Conservation (phyloP, 2,797 vertebrate genomes). For the Hipposideros larvatus region DNA sequence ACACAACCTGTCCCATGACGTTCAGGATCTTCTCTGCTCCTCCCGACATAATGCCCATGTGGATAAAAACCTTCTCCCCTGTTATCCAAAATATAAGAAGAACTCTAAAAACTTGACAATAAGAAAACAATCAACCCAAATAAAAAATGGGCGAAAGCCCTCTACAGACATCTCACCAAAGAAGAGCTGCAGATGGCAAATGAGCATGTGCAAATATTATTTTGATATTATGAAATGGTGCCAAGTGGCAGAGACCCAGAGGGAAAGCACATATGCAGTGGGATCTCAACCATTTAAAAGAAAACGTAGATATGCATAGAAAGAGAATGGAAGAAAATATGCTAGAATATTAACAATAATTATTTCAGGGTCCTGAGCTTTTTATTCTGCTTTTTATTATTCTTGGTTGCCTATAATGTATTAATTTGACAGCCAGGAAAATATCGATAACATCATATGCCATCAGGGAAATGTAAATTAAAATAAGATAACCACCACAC, state of each 20-base stretch:
- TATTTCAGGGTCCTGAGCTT: not conserved
- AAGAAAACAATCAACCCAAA: not conserved
- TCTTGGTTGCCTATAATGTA: not conserved
- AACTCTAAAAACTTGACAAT: not conserved
- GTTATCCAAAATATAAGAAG: not conserved
- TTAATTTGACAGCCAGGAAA: not conserved
- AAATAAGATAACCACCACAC: too few relatives aligned
- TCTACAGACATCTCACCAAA: not conserved
- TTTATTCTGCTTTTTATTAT: not conserved
- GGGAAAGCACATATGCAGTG: not conserved
- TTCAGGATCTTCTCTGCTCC: too few relatives aligned
- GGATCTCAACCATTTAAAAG: not conserved
- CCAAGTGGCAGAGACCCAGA: not conserved
- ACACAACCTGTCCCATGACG: rapidly evolving
- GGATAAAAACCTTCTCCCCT: not conserved
- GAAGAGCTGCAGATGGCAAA: not conserved
- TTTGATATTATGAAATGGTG: too few relatives aligned
- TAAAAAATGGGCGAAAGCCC: not conserved
- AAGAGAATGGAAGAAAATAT: too few relatives aligned
- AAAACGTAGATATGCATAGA: not conserved
- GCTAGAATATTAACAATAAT: too few relatives aligned
- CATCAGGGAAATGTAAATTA: not conserved
- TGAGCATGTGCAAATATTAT: not conserved
- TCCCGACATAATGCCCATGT: not conserved
- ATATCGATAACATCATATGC: not conserved